These are phyloP conservation scores for Leptarthrus brevirostris DNA, from an alignment of 2,888 invertebrate genomes.

Conservation along the genomic window DNA sequence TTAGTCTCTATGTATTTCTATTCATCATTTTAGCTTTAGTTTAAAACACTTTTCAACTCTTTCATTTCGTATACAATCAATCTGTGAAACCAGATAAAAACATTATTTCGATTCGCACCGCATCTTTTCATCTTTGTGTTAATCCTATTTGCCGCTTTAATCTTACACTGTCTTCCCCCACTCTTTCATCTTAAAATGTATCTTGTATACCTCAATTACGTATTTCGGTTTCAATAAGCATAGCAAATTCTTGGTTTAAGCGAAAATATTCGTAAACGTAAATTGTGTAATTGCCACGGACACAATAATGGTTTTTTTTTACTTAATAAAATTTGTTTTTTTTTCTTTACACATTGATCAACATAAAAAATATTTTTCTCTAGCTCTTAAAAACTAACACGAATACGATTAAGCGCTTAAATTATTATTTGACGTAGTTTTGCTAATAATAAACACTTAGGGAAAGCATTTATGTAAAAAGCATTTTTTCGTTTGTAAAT, in stretches of 20 bases:
- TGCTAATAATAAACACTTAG: slow-evolving; percentile 9
- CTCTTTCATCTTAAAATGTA: slow-evolving; percentile 24
- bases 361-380: slow-evolving; percentile 33
- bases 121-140: slow-evolving; percentile 9
- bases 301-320: too few relatives aligned
- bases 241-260: slow-evolving; percentile 19
- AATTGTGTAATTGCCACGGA: slow-evolving; percentile 5
- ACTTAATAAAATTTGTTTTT: slow-evolving; percentile 5
- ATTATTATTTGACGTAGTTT: slow-evolving; percentile 23
- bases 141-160: too few relatives aligned
- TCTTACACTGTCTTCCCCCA: too few relatives aligned
- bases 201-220: slow-evolving; percentile 36
- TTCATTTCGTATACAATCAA: slow-evolving; percentile 54
- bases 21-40: slow-evolving; percentile 31
- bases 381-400: slow-evolving; percentile 43
- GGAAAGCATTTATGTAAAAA: slow-evolving; percentile 1
- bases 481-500: too few relatives aligned
- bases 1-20: slow-evolving; percentile 42
- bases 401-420: slow-evolving; percentile 40
- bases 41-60: slow-evolving; percentile 39
- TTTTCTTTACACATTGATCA: slow-evolving; percentile 29
- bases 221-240: slow-evolving; percentile 42
- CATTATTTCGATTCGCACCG: slow-evolving; percentile 1
- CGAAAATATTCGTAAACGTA: not conserved
- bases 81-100: slow-evolving; percentile 53